Conservation (phyloP, 2,113 vertebrate species). For the Pandion haliaetus region DNA sequence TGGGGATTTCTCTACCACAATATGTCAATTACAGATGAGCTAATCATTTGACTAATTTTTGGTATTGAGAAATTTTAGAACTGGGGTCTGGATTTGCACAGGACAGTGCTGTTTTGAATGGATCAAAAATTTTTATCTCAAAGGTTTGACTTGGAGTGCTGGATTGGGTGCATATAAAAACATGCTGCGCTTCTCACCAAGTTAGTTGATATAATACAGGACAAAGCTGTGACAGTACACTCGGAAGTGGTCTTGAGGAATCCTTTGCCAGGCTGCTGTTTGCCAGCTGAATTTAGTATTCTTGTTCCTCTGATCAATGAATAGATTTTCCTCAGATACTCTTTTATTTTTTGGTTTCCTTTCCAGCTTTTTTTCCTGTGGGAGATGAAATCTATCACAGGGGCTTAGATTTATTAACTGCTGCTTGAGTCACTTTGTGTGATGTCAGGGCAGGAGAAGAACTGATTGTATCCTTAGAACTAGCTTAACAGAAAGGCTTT, state of each 20-base stretch:
- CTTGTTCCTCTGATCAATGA: background rate
- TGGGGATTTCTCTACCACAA: background rate
- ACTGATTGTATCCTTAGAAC: background rate
- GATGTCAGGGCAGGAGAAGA: background rate
- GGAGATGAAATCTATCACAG: slow-evolving; percentile 40
- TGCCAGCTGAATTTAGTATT: background rate
- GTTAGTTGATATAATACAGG: background rate
- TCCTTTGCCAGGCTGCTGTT: background rate
- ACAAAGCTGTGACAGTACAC: background rate
- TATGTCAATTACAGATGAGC: background rate
- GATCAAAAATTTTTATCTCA: background rate
- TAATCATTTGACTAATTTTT: background rate
- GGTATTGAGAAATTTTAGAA: background rate
- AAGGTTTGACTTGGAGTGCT: background rate
- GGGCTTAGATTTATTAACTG: slow-evolving; percentile 54
- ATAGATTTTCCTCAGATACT: background rate
- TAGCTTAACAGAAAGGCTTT: slow-evolving; percentile 10
- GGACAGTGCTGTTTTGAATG: background rate
- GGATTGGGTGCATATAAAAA: background rate
- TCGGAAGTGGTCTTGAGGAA: background rate
- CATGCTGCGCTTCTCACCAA: background rate
- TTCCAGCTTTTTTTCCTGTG: background rate
- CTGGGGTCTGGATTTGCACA: background rate
- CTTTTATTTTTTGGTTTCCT: background rate
- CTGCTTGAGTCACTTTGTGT: background rate